phyloP scores from a whole-genome alignment of 2,888 invertebrate genomes.

The Mimachlamys varia region DNA sequence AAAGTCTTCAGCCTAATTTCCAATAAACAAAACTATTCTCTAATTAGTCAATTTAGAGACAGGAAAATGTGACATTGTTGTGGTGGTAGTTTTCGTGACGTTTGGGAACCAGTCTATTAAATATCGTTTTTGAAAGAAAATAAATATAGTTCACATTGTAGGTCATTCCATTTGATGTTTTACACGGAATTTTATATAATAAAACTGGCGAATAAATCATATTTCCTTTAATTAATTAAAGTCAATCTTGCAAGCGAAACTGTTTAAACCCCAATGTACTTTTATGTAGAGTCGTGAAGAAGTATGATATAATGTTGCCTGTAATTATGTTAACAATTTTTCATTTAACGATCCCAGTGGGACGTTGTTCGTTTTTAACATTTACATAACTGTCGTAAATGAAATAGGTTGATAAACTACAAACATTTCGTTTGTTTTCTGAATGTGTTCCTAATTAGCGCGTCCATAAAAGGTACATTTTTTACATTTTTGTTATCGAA shows the following conservation, averaged over 20 bases:
- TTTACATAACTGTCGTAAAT: background rate
- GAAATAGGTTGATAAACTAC: background rate
- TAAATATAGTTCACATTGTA: background rate
- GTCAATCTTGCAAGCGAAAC: background rate
- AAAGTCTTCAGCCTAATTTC: background rate
- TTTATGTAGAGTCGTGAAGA: background rate
- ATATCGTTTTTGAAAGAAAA: background rate
- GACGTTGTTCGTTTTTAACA: background rate
- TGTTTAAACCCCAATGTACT: background rate
- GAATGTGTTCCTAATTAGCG: background rate
- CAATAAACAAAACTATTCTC: slow-evolving; percentile 27
- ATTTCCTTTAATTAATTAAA: background rate
- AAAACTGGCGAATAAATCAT: background rate
- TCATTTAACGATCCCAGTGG: background rate
- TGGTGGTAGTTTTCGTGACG: background rate
- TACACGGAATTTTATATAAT: background rate
- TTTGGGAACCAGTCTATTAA: background rate
- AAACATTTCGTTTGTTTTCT: background rate
- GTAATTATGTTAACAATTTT: background rate
- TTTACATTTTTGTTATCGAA: no score
- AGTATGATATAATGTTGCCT: background rate
- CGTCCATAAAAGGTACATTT: background rate
- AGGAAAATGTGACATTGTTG: slow-evolving; percentile 31
- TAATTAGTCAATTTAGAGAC: slow-evolving; percentile 25
- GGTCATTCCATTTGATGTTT: background rate